Percentiles rank a stretch among this genome's conserved stretches.
Evolutionary conservation across 1,140 invertebrate genomes (phyloP).

Genomic region (Neodiprion virginianus): DNA sequence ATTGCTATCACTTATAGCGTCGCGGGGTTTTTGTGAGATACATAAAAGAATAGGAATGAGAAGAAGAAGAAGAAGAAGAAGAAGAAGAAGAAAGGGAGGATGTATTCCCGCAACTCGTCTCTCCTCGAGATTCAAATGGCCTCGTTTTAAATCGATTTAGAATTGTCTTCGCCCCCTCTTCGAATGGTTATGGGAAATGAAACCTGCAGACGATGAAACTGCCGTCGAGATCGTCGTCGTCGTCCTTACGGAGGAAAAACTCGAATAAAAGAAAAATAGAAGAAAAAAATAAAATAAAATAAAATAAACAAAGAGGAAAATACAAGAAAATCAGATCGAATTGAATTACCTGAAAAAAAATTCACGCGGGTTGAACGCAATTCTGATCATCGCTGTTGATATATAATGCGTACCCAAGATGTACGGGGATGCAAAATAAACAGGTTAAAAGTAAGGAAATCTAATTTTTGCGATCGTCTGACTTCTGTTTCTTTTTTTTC

Average conservation of each 20-base stretch:
- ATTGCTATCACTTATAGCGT: too few relatives aligned
- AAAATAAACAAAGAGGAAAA: slow-evolving; percentile 17
- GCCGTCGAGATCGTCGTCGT: not conserved
- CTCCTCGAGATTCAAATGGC: slow-evolving; percentile 38
- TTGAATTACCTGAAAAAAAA: slow-evolving; percentile 23
- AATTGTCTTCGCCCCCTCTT: slow-evolving; percentile 42
- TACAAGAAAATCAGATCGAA: slow-evolving; percentile 18
- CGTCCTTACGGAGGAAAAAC: not conserved
- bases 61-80: slow-evolving; percentile 12
- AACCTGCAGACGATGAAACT: slow-evolving; percentile 20
- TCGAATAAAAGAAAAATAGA: not conserved
- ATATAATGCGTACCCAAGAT: too few relatives aligned
- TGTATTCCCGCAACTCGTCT: not conserved
- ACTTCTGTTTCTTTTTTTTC: too few relatives aligned
- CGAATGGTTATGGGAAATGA: slow-evolving; percentile 33
- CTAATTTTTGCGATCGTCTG: too few relatives aligned
- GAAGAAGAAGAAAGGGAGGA: not conserved
- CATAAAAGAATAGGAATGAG: not conserved
- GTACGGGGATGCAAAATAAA: too few relatives aligned
- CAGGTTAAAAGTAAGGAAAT: too few relatives aligned
- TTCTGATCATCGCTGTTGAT: too few relatives aligned
- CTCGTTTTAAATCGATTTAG: slow-evolving; percentile 52
- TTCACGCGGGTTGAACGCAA: not conserved
- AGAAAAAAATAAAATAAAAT: not conserved
- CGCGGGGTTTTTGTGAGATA: not conserved